Evolutionary conservation across 2,888 invertebrate species (phyloP), one percentile per base, ranked within the genome.

Genomic region (Drosophila fungiperda): DNA sequence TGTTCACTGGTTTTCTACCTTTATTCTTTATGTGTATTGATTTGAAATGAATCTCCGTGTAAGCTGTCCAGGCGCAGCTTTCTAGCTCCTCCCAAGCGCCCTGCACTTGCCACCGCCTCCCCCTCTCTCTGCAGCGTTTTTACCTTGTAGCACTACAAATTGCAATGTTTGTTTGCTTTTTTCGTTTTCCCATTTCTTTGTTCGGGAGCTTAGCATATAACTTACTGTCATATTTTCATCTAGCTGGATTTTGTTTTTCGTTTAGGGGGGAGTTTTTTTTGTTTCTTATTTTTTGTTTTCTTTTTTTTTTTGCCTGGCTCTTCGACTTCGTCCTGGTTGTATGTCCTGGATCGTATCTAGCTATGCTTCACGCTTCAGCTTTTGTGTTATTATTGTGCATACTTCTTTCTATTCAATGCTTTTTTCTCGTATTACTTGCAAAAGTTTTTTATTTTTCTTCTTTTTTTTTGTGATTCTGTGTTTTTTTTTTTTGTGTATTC

Each of bases 141-240:
- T 62, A 59, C 66, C 77, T 76, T 75, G 36, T 59, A 49, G 49
- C 52, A 76, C 71, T 76, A 78, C 80, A 78, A 78, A 80, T 78
- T 78, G 78, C 83, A 82, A 61, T 82, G 76, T 66, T 83, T 84
- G 73, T 68, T 40, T 59, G 42, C 29, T 45, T 49, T 29, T 60
- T 65, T 73, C 59, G 42, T 54, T 53, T 49, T 60, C 20, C 63
- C 57, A 40, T 66, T 63, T 73, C 70, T 70, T 73, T 61, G 67
- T 68, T 68, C 32, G 40, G 54, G 55, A 49, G 68, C 68, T 76
- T 86, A 80, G 76, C 87, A 83, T 81, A 89, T 89, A 85, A 89
- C 84, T 85, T 85, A 85, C 85, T 89, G 89, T 87, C 84, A 89
- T 85, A 85, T 85, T 85, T 85, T 85, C 89, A 85, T 89, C 82